phyloP scores from a whole-genome alignment of 2,797 vertebrate genomes.

The Arctocebus calabarensis region DNA sequence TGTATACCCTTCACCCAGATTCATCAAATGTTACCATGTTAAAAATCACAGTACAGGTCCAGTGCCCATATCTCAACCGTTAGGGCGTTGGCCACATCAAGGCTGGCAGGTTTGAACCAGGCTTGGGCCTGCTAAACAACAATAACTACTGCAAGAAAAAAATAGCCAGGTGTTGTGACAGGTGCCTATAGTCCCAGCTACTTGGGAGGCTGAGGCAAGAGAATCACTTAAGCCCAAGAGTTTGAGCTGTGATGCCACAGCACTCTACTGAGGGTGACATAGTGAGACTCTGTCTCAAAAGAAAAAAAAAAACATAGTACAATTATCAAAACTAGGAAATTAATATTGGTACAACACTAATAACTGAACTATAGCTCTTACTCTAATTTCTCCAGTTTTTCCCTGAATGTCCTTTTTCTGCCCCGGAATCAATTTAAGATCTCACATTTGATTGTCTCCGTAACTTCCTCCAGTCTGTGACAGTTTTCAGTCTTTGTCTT shows the following conservation, averaged over 20 bases:
- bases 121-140: too few species aligned
- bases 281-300: too few species aligned
- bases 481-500: not conserved
- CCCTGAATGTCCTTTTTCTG: not conserved
- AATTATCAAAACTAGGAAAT: constrained; percentile 23
- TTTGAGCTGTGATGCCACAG: too few species aligned
- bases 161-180: too few species aligned
- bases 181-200: too few species aligned
- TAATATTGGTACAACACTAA: not conserved
- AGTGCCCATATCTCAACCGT: too few species aligned
- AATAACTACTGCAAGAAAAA: too few species aligned
- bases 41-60: not conserved
- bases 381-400: not conserved
- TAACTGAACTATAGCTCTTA: not conserved
- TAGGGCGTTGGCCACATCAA: too few species aligned
- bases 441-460: not conserved
- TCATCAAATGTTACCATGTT: not conserved
- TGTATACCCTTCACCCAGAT: not conserved
- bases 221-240: too few species aligned
- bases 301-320: not conserved
- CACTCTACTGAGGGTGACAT: too few species aligned
- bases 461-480: not conserved
- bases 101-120: too few species aligned
- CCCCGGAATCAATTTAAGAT: not conserved
- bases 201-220: too few species aligned